A percentile compares a stretch with the other conserved stretches of the same genome.
Conservation (phyloP, 2,797 vertebrate genomes). For the Tachyglossus aculeatus region DNA sequence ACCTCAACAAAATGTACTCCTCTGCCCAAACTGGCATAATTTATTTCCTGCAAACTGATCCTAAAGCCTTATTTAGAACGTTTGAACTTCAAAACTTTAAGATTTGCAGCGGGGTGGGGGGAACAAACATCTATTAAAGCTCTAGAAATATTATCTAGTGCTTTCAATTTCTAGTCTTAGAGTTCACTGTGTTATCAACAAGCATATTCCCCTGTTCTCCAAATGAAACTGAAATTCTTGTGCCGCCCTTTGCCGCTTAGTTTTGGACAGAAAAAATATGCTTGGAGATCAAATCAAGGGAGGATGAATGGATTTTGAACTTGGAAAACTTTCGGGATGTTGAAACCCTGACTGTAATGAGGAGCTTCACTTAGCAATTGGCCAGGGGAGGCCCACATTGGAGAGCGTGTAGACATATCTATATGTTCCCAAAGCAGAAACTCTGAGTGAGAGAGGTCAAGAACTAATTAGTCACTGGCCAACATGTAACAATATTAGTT, state of each 20-base stretch:
- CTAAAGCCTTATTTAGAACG: neutral
- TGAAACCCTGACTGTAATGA: too few relatives aligned
- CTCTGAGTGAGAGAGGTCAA: neutral
- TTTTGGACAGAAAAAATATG: neutral
- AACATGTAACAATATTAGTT: too few relatives aligned
- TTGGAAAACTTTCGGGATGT: neutral
- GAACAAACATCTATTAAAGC: neutral
- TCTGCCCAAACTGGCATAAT: neutral
- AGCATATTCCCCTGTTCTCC: neutral
- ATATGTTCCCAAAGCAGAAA: too few relatives aligned
- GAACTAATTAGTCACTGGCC: neutral
- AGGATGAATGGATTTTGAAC: neutral
- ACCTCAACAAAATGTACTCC: neutral
- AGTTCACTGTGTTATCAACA: constrained; percentile 9
- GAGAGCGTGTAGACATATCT: too few relatives aligned
- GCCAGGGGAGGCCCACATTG: too few relatives aligned
- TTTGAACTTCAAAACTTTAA: constrained; percentile 1
- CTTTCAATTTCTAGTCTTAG: neutral
- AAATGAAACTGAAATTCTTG: neutral
- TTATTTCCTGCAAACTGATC: neutral
- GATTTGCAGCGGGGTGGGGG: neutral
- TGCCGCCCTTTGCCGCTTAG: neutral
- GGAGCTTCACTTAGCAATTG: too few relatives aligned
- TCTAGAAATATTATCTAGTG: neutral
- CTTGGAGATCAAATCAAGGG: neutral